Conservation (phyloP, 1,140 invertebrate species). For the Drosophila ogumai region DNA sequence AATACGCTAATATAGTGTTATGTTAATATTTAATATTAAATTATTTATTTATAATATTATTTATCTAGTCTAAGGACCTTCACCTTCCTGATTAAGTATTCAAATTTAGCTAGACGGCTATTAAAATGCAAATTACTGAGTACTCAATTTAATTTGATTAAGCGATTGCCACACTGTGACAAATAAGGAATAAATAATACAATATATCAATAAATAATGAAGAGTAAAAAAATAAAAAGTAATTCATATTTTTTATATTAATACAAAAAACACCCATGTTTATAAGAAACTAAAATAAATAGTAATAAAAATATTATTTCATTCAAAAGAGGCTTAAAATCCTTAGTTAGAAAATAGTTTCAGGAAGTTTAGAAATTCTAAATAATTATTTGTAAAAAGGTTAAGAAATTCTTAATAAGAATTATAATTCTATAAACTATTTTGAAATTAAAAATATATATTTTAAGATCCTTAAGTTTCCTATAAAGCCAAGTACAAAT, state of each 20-base stretch:
- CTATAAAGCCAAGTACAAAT: neutral
- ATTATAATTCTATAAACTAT: too few relatives aligned
- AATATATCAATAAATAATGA: neutral
- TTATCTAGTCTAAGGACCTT: neutral
- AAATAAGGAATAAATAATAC: neutral
- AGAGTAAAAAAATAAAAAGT: neutral
- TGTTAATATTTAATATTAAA: neutral
- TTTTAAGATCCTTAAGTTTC: too few relatives aligned
- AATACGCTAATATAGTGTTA: neutral
- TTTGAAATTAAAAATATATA: neutral
- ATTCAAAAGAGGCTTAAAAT: neutral
- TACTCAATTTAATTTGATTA: slow-evolving; percentile 16
- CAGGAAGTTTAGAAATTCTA: too few relatives aligned
- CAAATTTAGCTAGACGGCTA: neutral
- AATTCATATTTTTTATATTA: neutral
- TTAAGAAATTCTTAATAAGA: too few relatives aligned
- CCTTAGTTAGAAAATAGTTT: neutral
- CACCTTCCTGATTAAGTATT: neutral
- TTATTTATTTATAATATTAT: neutral
- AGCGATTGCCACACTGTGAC: neutral
- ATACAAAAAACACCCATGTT: neutral
- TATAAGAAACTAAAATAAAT: too few relatives aligned
- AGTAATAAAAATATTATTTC: too few relatives aligned
- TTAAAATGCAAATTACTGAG: slow-evolving; percentile 14
- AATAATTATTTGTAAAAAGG: too few relatives aligned